Percentiles rank a stretch among this genome's conserved stretches.
Evolutionary conservation across 1,140 invertebrate genomes (phyloP).

Genomic region (Zophobas atratus): DNA sequence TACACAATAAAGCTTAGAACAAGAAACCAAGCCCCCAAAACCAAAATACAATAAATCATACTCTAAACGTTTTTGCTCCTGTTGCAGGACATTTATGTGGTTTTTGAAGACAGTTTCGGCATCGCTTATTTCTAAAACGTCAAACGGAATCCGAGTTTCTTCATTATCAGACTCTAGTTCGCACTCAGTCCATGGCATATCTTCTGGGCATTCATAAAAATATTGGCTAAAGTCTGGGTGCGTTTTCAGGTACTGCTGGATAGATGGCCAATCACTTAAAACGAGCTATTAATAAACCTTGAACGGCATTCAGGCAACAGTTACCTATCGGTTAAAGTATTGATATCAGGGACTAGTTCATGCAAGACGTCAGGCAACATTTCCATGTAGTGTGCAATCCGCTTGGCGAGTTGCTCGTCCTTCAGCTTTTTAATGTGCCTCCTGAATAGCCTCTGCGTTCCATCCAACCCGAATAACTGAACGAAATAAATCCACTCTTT

Average conservation of each 20-base stretch:
- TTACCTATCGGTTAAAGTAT: constrained; percentile 82
- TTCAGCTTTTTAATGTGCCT: constrained; percentile 88
- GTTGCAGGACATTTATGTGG: constrained; percentile 91
- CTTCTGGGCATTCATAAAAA: constrained; percentile 89
- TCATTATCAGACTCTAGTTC: constrained; percentile 79
- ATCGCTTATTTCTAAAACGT: constrained; percentile 91
- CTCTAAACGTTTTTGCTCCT: constrained; percentile 92
- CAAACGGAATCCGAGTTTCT: constrained; percentile 88
- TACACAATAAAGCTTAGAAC: constrained; percentile 17
- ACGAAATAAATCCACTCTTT: constrained; percentile 94
- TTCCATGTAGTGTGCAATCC: constrained; percentile 86
- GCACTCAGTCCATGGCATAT: constrained; percentile 86
- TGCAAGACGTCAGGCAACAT: constrained; percentile 85
- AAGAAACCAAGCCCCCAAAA: constrained; percentile 32
- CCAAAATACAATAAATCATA: constrained; percentile 70
- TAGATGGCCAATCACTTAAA: constrained; percentile 87
- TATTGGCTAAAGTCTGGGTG: constrained; percentile 93
- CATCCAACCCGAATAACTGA: constrained; percentile 90
- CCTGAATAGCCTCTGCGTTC: constrained; percentile 85
- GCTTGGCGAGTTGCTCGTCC: constrained; percentile 87
- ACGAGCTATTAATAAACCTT: neutral
- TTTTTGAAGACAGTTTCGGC: constrained; percentile 94
- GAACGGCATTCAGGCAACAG: neutral
- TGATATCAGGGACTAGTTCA: constrained; percentile 87
- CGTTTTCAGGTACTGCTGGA: constrained; percentile 86